Evolutionary conservation across 2,888 invertebrate species (phyloP).

Genomic region (Brachyopa scutellaris): DNA sequence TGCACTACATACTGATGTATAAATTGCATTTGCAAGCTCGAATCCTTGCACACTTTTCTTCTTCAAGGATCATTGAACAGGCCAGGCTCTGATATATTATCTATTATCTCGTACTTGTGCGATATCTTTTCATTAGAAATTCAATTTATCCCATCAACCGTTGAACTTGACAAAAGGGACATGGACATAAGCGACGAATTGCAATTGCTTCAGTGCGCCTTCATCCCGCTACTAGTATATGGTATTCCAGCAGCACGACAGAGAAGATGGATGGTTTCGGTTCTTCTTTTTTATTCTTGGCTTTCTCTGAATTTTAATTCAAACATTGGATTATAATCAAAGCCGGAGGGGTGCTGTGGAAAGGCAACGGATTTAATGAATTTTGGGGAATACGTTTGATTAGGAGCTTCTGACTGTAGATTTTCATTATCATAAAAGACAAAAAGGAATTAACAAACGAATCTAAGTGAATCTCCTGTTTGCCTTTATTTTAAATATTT

Average conservation of each 20-base stretch:
- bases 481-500: conserved; percentile 28
- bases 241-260: not conserved
- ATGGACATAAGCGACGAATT: conserved; percentile 57
- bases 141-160: conserved; percentile 63
- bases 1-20: conserved; percentile 40
- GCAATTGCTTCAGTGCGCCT: conserved; percentile 39
- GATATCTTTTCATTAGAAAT: conserved; percentile 61
- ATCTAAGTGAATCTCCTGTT: conserved; percentile 1
- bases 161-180: conserved; percentile 67
- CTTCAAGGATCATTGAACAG: too few species aligned
- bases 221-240: too few species aligned
- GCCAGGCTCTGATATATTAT: too few species aligned
- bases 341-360: not conserved
- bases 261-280: not conserved
- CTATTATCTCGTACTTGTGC: conserved; percentile 74
- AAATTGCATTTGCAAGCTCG: conserved; percentile 65
- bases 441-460: conserved; percentile 23
- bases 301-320: conserved; percentile 45
- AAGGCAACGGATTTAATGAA: conserved; percentile 53
- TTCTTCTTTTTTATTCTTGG: too few species aligned
- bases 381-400: conserved; percentile 57
- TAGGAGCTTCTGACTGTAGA: conserved; percentile 38
- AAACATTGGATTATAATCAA: conserved; percentile 38
- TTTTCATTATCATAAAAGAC: conserved; percentile 47
- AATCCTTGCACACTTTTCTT: not conserved